Conservation (phyloP, 2,888 invertebrate genomes). For the Oscheius myriophilus region DNA sequence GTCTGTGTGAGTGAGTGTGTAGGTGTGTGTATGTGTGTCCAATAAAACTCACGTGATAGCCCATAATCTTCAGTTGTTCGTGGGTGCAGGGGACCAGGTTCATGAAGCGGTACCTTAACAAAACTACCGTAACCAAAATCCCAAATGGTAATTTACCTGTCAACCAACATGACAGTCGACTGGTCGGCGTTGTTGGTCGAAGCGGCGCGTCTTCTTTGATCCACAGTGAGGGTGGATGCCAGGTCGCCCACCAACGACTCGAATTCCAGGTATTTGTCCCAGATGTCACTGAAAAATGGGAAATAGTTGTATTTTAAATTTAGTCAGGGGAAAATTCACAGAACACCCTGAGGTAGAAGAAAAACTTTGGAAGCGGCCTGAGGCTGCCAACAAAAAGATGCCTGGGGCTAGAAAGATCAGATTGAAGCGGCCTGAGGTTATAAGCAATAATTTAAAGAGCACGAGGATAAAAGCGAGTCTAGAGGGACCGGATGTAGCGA, state of each 20-base stretch:
- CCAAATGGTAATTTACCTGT: slow-evolving; percentile 73
- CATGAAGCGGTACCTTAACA: slow-evolving; percentile 83
- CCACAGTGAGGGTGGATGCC: slow-evolving; percentile 93
- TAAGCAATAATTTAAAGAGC: too few relatives aligned
- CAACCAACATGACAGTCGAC: slow-evolving; percentile 94
- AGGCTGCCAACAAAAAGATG: too few relatives aligned
- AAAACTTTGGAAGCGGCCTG: too few relatives aligned
- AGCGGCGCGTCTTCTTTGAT: slow-evolving; percentile 38
- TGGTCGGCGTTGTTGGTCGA: slow-evolving; percentile 82
- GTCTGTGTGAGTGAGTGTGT: neutral
- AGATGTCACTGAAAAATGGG: slow-evolving; percentile 82
- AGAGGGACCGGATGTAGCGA: too few relatives aligned
- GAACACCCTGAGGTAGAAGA: too few relatives aligned
- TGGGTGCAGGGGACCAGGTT: slow-evolving; percentile 92
- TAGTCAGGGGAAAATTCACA: too few relatives aligned
- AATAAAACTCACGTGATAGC: slow-evolving; percentile 70
- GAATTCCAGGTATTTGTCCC: slow-evolving; percentile 97
- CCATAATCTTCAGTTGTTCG: slow-evolving; percentile 82
- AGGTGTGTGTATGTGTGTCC: neutral
- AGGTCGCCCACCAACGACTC: slow-evolving; percentile 98
- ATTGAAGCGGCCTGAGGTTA: too few relatives aligned
- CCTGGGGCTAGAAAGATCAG: too few relatives aligned
- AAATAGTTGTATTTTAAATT: too few relatives aligned
- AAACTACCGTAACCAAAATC: neutral
- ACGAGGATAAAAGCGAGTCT: too few relatives aligned